These are phyloP conservation scores for Oryzias dopingdopingensis DNA, from an alignment of 2,797 vertebrate genomes.

Conservation along the genomic window DNA sequence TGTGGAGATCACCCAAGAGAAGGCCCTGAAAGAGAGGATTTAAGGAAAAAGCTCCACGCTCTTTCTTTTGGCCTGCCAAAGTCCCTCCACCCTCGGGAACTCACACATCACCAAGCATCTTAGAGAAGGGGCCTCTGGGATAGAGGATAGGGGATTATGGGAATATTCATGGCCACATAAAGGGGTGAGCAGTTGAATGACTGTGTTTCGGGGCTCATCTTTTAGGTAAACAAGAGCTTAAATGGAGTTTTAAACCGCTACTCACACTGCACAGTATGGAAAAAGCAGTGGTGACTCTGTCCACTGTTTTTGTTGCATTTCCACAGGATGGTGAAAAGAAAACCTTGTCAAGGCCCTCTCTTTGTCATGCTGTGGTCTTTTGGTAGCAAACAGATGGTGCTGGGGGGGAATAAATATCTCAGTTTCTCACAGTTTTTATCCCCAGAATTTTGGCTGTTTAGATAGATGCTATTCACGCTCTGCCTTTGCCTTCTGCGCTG, in stretches of 20 bases:
- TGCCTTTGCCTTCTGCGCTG: conserved; percentile 24
- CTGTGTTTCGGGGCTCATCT: conserved; percentile 91
- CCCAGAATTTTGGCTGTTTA: conserved; percentile 56
- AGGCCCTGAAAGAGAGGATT: conserved; percentile 82
- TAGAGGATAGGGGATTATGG: conserved; percentile 88
- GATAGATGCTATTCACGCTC: conserved; percentile 42
- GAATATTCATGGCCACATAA: conserved; percentile 96
- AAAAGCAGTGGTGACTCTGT: conserved; percentile 62
- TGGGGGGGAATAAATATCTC: conserved; percentile 67
- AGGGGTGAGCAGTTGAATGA: conserved; percentile 84
- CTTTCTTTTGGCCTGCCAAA: conserved; percentile 74
- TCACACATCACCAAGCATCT: conserved; percentile 60
- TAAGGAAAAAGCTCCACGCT: conserved; percentile 53
- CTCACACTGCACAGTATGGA: conserved; percentile 62
- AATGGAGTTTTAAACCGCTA: conserved; percentile 80
- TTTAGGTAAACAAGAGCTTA: conserved; percentile 88
- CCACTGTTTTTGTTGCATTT: conserved; percentile 65
- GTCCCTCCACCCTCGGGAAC: conserved; percentile 67
- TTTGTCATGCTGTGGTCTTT: conserved; percentile 56
- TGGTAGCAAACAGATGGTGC: conserved; percentile 77
- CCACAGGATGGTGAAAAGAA: conserved; percentile 58
- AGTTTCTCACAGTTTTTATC: conserved; percentile 67
- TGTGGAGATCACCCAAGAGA: conserved; percentile 84
- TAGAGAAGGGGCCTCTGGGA: conserved; percentile 80
- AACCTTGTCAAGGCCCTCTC: conserved; percentile 69